Conservation (phyloP, 2,888 invertebrate species). For the Ypsolopha sequella region DNA sequence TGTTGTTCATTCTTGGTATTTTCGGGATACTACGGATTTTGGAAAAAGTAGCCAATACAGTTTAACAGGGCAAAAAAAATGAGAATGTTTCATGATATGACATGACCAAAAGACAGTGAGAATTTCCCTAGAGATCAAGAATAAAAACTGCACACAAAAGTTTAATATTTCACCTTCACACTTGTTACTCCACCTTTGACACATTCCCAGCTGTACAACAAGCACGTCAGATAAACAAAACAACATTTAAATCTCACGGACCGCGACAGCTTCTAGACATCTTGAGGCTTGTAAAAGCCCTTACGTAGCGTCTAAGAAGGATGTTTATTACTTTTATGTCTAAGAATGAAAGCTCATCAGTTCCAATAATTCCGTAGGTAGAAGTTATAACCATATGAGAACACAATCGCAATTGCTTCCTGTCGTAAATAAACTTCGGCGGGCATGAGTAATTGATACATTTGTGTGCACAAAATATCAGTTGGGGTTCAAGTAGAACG, state of each 20-base stretch:
- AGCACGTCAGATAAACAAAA: background rate
- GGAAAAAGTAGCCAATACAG: too few relatives aligned
- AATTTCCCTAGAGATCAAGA: conserved; percentile 17
- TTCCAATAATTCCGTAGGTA: conserved; percentile 28
- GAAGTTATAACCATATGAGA: conserved; percentile 61
- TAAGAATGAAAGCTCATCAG: too few relatives aligned
- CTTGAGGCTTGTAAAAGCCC: too few relatives aligned
- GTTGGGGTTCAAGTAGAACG: conserved; percentile 55
- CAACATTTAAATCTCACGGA: too few relatives aligned
- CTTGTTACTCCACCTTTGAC: background rate
- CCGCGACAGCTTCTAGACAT: too few relatives aligned
- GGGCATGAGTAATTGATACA: conserved; percentile 59
- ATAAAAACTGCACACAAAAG: conserved; percentile 22
- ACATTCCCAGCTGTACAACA: background rate
- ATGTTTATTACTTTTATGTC: too few relatives aligned
- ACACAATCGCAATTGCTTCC: conserved; percentile 68
- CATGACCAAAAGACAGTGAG: too few relatives aligned
- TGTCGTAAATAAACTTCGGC: conserved; percentile 63
- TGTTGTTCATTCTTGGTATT: too few relatives aligned
- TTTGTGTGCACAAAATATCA: conserved; percentile 59
- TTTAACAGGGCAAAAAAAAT: too few relatives aligned
- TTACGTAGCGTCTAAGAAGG: conserved; percentile 9
- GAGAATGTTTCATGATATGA: too few relatives aligned
- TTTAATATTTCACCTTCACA: conserved; percentile 15
- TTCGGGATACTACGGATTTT: too few relatives aligned